Evolutionary conservation across 2,797 vertebrate species (phyloP).

Genomic region (Hybognathus amarus): DNA sequence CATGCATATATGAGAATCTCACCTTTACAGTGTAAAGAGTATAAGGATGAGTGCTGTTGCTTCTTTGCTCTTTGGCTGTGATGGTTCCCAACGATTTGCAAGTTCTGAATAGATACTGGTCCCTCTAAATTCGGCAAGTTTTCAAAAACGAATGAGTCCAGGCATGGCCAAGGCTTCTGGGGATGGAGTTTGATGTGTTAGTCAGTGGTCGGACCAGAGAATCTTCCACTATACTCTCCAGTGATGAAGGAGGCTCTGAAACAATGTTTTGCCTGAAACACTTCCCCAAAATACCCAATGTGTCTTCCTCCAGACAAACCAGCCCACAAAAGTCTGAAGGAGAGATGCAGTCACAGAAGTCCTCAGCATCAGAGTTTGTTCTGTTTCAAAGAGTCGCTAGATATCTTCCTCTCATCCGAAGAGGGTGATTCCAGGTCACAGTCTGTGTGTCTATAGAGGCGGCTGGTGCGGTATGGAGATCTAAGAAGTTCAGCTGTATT

Average conservation of each 20-base stretch:
- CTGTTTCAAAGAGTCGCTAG: slow-evolving; percentile 70
- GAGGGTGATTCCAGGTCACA: slow-evolving; percentile 75
- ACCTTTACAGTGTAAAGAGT: slow-evolving; percentile 96
- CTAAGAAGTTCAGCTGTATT: slow-evolving; percentile 68
- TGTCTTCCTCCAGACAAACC: slow-evolving; percentile 70
- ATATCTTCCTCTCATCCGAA: slow-evolving; percentile 70
- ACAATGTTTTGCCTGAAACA: slow-evolving; percentile 66
- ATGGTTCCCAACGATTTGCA: slow-evolving; percentile 88
- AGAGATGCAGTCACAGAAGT: slow-evolving; percentile 74
- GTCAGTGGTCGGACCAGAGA: slow-evolving; percentile 44
- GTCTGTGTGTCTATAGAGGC: slow-evolving; percentile 78
- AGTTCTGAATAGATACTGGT: slow-evolving; percentile 84
- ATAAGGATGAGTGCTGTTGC: slow-evolving; percentile 84
- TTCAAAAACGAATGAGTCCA: slow-evolving; percentile 82
- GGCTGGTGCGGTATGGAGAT: slow-evolving; percentile 73
- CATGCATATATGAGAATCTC: slow-evolving; percentile 21
- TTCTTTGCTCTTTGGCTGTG: slow-evolving; percentile 87
- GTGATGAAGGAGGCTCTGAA: slow-evolving; percentile 61
- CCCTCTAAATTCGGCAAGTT: slow-evolving; percentile 76
- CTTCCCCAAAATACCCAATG: slow-evolving; percentile 73
- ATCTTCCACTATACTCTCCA: slow-evolving; percentile 67
- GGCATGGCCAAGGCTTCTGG: slow-evolving; percentile 69
- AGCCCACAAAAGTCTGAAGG: slow-evolving; percentile 68
- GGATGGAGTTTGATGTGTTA: slow-evolving; percentile 55
- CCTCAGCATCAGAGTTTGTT: slow-evolving; percentile 71